Evolutionary conservation across 2,797 vertebrate species (phyloP), one percentile per base, ranked within the genome.

Genomic region (Crenichthys baileyi): DNA sequence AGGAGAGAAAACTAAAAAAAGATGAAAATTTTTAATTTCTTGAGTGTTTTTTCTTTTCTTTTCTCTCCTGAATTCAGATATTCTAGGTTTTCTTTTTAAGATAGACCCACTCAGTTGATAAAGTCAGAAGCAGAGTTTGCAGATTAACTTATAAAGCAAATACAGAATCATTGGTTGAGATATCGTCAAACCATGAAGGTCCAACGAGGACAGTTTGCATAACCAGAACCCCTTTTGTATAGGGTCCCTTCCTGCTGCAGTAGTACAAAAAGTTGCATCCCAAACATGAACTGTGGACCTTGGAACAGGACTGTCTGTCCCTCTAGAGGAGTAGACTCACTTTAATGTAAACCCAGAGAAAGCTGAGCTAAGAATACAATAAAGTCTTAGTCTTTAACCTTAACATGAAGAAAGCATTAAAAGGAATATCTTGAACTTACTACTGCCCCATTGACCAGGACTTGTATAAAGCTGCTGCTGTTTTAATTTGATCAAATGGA

Each of bases 401-500:
- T 24, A 56, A 55, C 20, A 8, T 55, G 1, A 55, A 24, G 53
- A 55, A 24, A 55, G 1, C 7, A 56, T n/a, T n/a, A 56, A 53
- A n/a, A 56, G 8, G 55, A n/a, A 24, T 24, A 22, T 55, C 53
- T 55, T 53, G 3, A 56, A n/a, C 22, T 11, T n/a, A 44, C 39
- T 67, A 36, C 36, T 67, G 20, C 9, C 63, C 20, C 22, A 67
- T 67, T 67, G 63, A 67, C 20, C 63, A 41, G 63, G 22, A 36
- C 63, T 68, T 68, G 65, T 68, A 22, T 68, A 68, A 68, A 68
- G 41, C 65, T 68, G 39, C 39, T 68, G 39, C 65, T 3, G 0
- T 18, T 65, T 68, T 68, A 44, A 24, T 44, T 68, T 68, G 22
- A 68, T 44, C 39, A 68, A n/a, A 44, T 68, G 65, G 65, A 68